Evolutionary conservation across 2,888 invertebrate genomes (phyloP), one percentile per base, ranked within the genome.

Genomic region (Digitonthophagus gazella): DNA sequence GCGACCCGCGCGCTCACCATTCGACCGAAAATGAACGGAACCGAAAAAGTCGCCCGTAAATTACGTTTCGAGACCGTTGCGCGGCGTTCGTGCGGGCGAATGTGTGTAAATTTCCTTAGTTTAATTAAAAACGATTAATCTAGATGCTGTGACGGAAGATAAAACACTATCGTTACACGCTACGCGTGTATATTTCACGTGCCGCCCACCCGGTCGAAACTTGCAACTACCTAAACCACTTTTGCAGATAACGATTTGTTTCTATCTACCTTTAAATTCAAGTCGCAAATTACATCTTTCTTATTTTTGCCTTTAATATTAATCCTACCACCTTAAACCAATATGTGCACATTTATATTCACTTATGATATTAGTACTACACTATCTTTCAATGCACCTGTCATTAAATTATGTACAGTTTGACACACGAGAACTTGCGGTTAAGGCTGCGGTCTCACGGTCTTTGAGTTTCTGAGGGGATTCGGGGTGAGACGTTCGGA

Each of bases 101-200:
- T 58, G 67, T 67, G 58, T 58, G 67, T 67, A 67, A 67, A 67
- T 67, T 67, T 67, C 67, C 67, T 67, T 67, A 67, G 58, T 67
- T 67, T 67, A 67, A 67, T 67, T 67, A 67, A 67, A 67, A 67
- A 67, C 67, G 58, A 67, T 67, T 67, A 67, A 67, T 67, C 67
- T 67, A 67, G 20, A 20, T 28, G 22, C 58, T 58, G 20, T 67
- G 67, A 67, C 67, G 67, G 58, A 67, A 67, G 67, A 67, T 67
- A 67, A 67, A 57, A 44, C 67, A 61, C 61, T 44, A 44, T 44
- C 28, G 28, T 44, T 44, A 44, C 28, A 44, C 28, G 28, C 28
- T 44, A 44, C 28, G 28, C 28, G 28, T 44, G 28, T 44, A 44
- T 44, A 44, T 44, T 44, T 44, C 28, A 44, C 28, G 28, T 44